Percentiles rank a stretch among this genome's conserved stretches.
Evolutionary conservation across 2,797 vertebrate genomes (phyloP).

Genomic region (Cryptoprocta ferox): DNA sequence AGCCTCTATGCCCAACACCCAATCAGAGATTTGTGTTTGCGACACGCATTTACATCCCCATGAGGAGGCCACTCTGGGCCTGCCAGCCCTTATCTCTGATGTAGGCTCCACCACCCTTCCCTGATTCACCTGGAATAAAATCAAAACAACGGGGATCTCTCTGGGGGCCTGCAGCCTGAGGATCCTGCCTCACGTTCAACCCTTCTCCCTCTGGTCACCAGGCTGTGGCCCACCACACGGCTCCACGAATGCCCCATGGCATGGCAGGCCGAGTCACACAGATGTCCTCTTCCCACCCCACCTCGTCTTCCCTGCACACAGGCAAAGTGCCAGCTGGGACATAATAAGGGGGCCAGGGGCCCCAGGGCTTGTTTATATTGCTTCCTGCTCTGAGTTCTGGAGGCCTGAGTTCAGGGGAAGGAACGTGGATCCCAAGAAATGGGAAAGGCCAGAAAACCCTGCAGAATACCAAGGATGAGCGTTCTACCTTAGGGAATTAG

Average conservation of each 20-base stretch:
- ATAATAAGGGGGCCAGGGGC: too few species aligned
- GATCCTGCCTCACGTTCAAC: background rate
- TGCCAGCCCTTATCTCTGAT: background rate
- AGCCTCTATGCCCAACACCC: background rate
- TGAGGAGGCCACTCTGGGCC: rapidly evolving
- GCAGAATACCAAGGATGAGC: background rate
- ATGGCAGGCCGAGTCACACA: background rate
- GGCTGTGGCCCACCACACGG: background rate
- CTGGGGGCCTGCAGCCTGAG: background rate
- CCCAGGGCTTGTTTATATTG: background rate
- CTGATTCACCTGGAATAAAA: background rate
- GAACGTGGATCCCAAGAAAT: background rate
- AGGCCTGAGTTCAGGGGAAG: background rate
- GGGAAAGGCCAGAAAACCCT: background rate
- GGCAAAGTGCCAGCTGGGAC: background rate
- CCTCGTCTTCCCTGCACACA: background rate
- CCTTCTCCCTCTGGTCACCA: background rate
- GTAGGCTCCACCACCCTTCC: background rate
- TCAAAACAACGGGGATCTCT: background rate
- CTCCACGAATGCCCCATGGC: background rate
- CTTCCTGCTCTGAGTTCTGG: background rate
- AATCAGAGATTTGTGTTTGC: background rate
- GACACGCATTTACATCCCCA: background rate
- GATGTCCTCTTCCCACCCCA: background rate
- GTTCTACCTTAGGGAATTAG: background rate